Percentiles rank a stretch among this genome's conserved stretches.
Evolutionary conservation across 2,113 vertebrate species (phyloP).

Genomic region (Macquaria australasica): DNA sequence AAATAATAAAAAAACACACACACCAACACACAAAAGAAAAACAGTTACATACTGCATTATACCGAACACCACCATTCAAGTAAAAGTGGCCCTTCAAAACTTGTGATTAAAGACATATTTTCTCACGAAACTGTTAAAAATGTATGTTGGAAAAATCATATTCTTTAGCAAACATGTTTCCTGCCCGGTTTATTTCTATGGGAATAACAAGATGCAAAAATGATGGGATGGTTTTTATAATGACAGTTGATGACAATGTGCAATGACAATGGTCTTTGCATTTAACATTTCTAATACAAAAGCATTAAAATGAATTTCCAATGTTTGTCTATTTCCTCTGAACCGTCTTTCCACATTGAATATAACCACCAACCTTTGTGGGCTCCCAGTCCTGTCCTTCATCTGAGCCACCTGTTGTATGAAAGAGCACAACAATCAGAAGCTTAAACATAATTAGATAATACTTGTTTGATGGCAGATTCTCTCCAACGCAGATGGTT

Average conservation of each 20-base stretch:
- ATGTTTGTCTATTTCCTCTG: not conserved
- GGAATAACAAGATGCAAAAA: not conserved
- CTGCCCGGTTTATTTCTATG: not conserved
- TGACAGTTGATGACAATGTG: too few species aligned
- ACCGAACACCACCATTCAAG: not conserved
- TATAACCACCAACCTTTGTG: slow-evolving; percentile 64
- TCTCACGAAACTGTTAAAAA: not conserved
- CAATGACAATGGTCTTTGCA: not conserved
- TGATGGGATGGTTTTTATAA: not conserved
- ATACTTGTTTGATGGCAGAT: slow-evolving; percentile 5
- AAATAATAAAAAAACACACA: not conserved
- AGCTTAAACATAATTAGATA: not conserved
- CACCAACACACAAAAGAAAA: not conserved
- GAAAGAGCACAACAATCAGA: slow-evolving; percentile 29
- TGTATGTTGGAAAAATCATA: not conserved
- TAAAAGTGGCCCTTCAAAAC: not conserved
- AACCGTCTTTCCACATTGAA: not conserved
- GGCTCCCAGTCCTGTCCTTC: slow-evolving; percentile 68
- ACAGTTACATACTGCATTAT: not conserved
- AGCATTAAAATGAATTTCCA: not conserved
- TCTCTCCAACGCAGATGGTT: not conserved
- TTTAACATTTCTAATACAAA: not conserved
- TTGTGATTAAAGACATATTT: not conserved
- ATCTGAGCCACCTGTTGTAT: slow-evolving; percentile 72
- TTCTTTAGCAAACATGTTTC: not conserved